A percentile compares a stretch with the other conserved stretches of the same genome.
Evolutionary conservation across 1,140 invertebrate species (phyloP).

Genomic region (Brachystomella parvula): DNA sequence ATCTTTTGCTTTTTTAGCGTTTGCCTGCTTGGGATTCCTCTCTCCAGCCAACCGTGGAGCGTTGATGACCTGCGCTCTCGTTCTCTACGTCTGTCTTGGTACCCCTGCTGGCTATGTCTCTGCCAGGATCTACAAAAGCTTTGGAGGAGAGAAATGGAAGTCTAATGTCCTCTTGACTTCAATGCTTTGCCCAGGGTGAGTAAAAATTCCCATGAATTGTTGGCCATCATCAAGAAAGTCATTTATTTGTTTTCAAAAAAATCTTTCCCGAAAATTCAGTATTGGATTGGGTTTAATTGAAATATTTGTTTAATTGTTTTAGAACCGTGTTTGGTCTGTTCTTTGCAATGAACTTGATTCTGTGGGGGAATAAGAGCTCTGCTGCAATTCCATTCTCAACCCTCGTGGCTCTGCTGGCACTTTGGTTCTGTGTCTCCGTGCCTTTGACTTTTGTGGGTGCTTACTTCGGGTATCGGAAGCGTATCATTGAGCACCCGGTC

Average conservation of each 20-base stretch:
- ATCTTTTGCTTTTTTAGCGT: conserved; percentile 53
- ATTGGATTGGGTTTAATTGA: neutral
- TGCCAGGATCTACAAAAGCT: conserved; percentile 94
- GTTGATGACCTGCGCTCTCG: conserved; percentile 94
- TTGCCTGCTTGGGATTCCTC: conserved; percentile 95
- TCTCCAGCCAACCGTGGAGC: conserved; percentile 97
- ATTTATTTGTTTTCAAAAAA: conserved; percentile 11
- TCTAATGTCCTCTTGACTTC: conserved; percentile 93
- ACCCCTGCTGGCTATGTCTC: conserved; percentile 93
- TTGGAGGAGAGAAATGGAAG: conserved; percentile 97
- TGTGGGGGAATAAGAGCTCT: conserved; percentile 90
- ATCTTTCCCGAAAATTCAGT: conserved; percentile 8
- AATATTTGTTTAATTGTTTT: conserved; percentile 18
- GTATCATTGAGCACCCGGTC: conserved; percentile 87
- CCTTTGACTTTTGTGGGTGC: conserved; percentile 93
- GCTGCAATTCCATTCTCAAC: conserved; percentile 95
- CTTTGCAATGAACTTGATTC: conserved; percentile 90
- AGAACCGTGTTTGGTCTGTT: conserved; percentile 91
- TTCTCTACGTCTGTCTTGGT: conserved; percentile 88
- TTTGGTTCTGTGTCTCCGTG: conserved; percentile 98
- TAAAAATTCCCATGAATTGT: conserved; percentile 11
- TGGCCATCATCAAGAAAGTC: conserved; percentile 12
- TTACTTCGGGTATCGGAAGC: conserved; percentile 95
- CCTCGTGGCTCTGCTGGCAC: conserved; percentile 85
- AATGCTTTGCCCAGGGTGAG: conserved; percentile 87